Evolutionary conservation across 2,797 vertebrate genomes (phyloP), one percentile per base, ranked within the genome.

Genomic region (Platyrinchus mystaceus): DNA sequence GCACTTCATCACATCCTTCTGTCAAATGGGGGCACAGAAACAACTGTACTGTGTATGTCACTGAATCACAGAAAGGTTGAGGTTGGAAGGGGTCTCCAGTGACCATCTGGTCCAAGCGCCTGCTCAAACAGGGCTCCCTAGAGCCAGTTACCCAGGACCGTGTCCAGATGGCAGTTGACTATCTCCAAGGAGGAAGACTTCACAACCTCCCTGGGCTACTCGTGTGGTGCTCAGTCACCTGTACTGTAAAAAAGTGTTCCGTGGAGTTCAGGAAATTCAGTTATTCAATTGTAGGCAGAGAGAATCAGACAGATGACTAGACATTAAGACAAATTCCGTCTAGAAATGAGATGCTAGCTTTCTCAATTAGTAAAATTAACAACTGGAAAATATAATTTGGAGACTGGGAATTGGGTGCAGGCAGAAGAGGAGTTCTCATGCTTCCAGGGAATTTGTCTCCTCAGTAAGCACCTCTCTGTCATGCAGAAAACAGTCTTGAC

Each of bases 21-120:
- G 43, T 39, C 5, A 2, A 24, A 10, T 62, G 59, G 30, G 9
- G n/a, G 9, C 32, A 37, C 3, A 88, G 46, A 34, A 77, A 44
- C 1, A 2, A 2, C 28, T 62, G 6, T 17, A 2, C 28, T 0
- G 0, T 59, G n/a, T 44, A 36, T 49, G 2, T 60, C 41, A 34
- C 63, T 66, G 55, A 62, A 18, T 9, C 46, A n/a, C 53, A 62
- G 64, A 41, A 15, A 17, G 60, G n/a, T 0, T 73, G 64, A 90
- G 36, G 50, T 18, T 28, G 27, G 46, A 26, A 69, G 11, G 32
- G 50, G 43, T 43, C 22, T 75, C 32, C 55, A 49, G 8, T 73
- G 47, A 62, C 58, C 47, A 23, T 19, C 23, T 37, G 46, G 13
- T 39, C n/a, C 53, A 52, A 5, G 1, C 11, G 10, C 4, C n/a